Percentiles rank a stretch among this genome's conserved stretches.
These are phyloP conservation scores for Tetrapedia diversipes DNA, from an alignment of 2,888 invertebrate genomes.

Conservation along the genomic window DNA sequence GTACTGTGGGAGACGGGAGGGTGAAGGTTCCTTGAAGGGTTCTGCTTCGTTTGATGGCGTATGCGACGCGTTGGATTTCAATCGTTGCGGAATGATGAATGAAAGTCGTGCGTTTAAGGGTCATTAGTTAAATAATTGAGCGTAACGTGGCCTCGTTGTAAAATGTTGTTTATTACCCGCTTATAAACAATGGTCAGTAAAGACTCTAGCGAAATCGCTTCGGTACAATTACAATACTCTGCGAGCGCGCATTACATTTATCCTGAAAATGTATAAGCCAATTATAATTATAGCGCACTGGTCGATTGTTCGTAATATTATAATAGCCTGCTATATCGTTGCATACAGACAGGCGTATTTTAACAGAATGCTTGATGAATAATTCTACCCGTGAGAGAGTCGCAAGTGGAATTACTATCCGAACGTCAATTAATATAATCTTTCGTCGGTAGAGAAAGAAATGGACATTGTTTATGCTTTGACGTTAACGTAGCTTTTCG, in stretches of 20 bases:
- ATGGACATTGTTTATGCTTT: slow-evolving; percentile 6
- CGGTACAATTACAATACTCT: slow-evolving; percentile 58
- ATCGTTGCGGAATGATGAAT: slow-evolving; percentile 22
- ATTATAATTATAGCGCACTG: slow-evolving; percentile 58
- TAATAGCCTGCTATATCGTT: slow-evolving; percentile 54
- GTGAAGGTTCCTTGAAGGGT: background rate
- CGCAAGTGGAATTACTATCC: slow-evolving; percentile 33
- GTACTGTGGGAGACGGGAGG: too few species aligned
- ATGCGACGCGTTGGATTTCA: too few species aligned
- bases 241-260: slow-evolving; percentile 66
- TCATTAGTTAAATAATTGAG: slow-evolving; percentile 41
- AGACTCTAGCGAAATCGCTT: slow-evolving; percentile 59
- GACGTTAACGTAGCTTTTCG: slow-evolving; percentile 9
- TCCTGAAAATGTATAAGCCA: slow-evolving; percentile 67
- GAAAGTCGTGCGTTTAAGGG: slow-evolving; percentile 36
- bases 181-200: slow-evolving; percentile 73
- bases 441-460: slow-evolving; percentile 21
- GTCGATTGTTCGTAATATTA: slow-evolving; percentile 64
- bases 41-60: too few species aligned
- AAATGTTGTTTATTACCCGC: slow-evolving; percentile 69
- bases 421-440: slow-evolving; percentile 36
- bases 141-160: slow-evolving; percentile 37
- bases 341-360: slow-evolving; percentile 33
- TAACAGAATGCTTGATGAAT: slow-evolving; percentile 45
- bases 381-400: slow-evolving; percentile 25